Evolutionary conservation across 2,113 vertebrate genomes (phyloP).

Genomic region (Bolborhynchus lineola): DNA sequence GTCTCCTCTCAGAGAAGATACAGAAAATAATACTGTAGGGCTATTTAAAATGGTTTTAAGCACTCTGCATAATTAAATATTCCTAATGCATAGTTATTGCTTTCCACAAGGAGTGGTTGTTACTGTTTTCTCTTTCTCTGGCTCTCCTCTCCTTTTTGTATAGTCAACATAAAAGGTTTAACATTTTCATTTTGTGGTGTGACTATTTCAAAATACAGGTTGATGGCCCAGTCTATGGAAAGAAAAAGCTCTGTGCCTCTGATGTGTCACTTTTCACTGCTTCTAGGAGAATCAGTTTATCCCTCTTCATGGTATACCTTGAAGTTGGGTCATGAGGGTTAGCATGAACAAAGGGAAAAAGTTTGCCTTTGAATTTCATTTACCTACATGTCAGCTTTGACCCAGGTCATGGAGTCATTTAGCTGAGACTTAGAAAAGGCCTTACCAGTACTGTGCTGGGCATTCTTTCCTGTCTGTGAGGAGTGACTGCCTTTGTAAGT

Average conservation of each 20-base stretch:
- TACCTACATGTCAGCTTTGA: background rate
- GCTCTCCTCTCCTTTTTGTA: background rate
- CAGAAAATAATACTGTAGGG: background rate
- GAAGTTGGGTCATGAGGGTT: background rate
- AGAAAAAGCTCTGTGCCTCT: background rate
- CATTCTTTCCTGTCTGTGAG: background rate
- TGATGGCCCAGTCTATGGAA: background rate
- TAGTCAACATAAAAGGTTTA: background rate
- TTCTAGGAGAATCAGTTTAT: background rate
- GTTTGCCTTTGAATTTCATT: background rate
- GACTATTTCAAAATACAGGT: background rate
- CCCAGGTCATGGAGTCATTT: background rate
- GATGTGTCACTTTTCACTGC: fast-evolving
- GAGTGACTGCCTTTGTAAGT: background rate
- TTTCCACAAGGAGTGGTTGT: background rate
- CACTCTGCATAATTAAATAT: background rate
- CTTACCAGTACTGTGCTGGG: background rate
- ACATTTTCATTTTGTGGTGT: background rate
- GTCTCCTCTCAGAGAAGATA: background rate
- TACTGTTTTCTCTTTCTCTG: background rate
- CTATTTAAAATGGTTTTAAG: background rate
- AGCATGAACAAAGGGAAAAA: background rate
- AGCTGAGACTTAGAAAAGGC: background rate
- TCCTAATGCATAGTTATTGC: background rate
- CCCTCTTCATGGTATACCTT: background rate